These are phyloP conservation scores for Calliopsis andreniformis DNA, from an alignment of 1,140 invertebrate genomes.

Conservation along the genomic window DNA sequence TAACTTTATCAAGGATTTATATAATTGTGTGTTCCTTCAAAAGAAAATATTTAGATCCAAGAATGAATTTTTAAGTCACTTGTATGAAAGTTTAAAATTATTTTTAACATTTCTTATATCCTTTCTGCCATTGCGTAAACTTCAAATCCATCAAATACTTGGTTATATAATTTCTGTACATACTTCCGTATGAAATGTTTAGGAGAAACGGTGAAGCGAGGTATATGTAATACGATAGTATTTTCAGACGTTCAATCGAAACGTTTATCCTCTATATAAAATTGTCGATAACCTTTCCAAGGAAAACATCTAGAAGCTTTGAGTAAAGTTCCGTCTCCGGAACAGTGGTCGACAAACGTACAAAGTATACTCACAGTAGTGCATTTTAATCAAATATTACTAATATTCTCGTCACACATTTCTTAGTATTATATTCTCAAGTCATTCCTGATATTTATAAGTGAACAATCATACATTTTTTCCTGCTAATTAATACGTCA, in stretches of 20 bases:
- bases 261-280: conserved; percentile 3
- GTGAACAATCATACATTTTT: too few species aligned
- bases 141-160: neutral
- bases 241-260: neutral
- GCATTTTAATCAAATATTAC: neutral
- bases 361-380: too few species aligned
- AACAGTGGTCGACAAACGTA: neutral
- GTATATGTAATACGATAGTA: neutral
- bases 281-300: neutral
- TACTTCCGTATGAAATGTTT: neutral
- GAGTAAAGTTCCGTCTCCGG: neutral
- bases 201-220: neutral
- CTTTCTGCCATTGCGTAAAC: too few species aligned
- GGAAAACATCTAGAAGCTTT: neutral
- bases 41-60: too few species aligned
- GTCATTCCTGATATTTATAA: too few species aligned
- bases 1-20: too few species aligned
- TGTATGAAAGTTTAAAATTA: too few species aligned
- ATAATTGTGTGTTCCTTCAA: too few species aligned
- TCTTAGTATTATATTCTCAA: neutral
- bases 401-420: neutral
- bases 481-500: too few species aligned
- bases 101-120: too few species aligned
- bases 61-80: too few species aligned
- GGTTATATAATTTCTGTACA: neutral